Percentiles rank a stretch among this genome's conserved stretches.
phyloP scores from a whole-genome alignment of 1,140 invertebrate genomes.

The Procambarus virginalis region DNA sequence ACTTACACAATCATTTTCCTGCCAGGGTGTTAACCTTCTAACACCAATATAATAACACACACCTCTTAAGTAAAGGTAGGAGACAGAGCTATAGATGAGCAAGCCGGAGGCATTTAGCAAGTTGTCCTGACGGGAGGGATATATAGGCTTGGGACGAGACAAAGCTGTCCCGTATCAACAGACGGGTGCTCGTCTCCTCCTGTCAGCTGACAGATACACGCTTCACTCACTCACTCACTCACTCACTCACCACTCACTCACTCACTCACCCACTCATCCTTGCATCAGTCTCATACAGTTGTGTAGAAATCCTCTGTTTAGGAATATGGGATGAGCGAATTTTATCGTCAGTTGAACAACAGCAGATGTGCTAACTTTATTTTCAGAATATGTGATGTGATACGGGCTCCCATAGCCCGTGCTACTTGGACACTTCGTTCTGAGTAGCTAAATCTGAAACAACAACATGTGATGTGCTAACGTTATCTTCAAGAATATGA shows the following conservation, averaged over 20 bases:
- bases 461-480: too few relatives aligned
- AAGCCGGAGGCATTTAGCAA: background rate
- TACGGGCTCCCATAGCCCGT: too few relatives aligned
- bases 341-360: too few relatives aligned
- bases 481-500: too few relatives aligned
- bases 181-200: background rate
- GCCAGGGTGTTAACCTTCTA: background rate
- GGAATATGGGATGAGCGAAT: too few relatives aligned
- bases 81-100: background rate
- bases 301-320: background rate
- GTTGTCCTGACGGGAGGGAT: background rate
- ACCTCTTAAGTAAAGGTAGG: background rate
- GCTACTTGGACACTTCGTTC: too few relatives aligned
- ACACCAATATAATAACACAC: background rate
- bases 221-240: background rate
- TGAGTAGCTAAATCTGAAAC: too few relatives aligned
- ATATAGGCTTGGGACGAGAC: constrained; percentile 2
- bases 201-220: background rate
- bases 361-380: too few relatives aligned
- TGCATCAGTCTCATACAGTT: background rate
- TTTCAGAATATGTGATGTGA: too few relatives aligned
- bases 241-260: background rate
- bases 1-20: background rate
- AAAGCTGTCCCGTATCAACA: background rate
- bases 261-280: background rate